Conservation (phyloP, 1,140 invertebrate genomes). For the Cardiocondyla obscurior region DNA sequence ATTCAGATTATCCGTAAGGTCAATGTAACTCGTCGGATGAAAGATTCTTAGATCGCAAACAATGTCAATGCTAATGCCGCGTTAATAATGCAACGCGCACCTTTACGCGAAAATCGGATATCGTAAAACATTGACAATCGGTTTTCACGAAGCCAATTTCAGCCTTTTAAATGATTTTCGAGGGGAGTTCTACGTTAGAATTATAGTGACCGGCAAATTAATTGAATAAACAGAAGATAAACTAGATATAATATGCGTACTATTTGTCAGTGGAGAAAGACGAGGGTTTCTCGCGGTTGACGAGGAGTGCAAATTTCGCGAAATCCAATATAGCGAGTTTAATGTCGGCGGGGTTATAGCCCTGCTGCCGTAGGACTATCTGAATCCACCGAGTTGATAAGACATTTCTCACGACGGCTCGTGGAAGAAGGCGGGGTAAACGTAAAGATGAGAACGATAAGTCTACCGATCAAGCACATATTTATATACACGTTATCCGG, state of each 20-base stretch:
- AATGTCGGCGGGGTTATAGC: slow-evolving; percentile 76
- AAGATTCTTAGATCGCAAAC: neutral
- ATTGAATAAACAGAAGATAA: slow-evolving; percentile 10
- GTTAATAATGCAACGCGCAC: neutral
- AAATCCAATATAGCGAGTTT: slow-evolving; percentile 76
- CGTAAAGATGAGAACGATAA: slow-evolving; percentile 45
- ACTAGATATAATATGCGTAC: slow-evolving; percentile 10
- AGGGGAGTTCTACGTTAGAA: neutral
- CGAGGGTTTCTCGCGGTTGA: slow-evolving; percentile 16
- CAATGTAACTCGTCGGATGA: neutral
- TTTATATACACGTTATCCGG: neutral
- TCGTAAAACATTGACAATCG: neutral
- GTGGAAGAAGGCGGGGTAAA: slow-evolving; percentile 1
- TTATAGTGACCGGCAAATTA: neutral
- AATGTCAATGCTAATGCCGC: neutral
- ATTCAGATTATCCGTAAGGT: neutral
- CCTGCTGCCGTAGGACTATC: slow-evolving; percentile 72
- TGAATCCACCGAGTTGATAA: slow-evolving; percentile 74
- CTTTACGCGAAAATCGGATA: neutral
- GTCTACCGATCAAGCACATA: neutral
- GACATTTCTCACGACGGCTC: slow-evolving; percentile 74
- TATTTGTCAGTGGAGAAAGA: slow-evolving; percentile 44
- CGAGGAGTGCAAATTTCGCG: slow-evolving; percentile 71
- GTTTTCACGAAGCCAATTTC: neutral
- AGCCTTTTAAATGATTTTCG: neutral